A percentile compares a stretch with the other conserved stretches of the same genome.
Conservation (phyloP, 2,113 vertebrate genomes). For the Syngnathus scovelli region DNA sequence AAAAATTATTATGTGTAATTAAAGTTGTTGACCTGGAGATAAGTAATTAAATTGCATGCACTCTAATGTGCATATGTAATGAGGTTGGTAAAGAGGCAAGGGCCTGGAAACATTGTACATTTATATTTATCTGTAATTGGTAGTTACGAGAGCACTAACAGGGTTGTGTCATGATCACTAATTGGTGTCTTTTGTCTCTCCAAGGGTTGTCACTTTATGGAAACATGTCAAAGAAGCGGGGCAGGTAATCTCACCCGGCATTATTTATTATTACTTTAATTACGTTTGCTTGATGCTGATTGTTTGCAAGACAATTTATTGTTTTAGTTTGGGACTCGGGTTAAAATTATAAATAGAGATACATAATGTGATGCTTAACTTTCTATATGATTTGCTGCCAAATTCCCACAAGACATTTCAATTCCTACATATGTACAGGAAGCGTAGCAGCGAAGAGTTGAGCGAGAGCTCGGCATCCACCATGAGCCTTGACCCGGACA, state of each 20-base stretch:
- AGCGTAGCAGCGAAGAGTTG: slow-evolving; percentile 77
- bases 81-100: background rate
- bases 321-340: no score
- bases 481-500: slow-evolving; percentile 69
- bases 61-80: background rate
- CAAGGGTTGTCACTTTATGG: slow-evolving; percentile 70
- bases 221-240: slow-evolving; percentile 81
- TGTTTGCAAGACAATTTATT: background rate
- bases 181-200: slow-evolving; percentile 43
- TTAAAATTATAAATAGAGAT: no score
- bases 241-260: slow-evolving; percentile 64
- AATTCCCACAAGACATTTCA: no score
- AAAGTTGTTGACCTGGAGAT: background rate
- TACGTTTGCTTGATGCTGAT: background rate
- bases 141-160: background rate
- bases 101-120: background rate
- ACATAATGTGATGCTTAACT: no score
- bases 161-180: slow-evolving; percentile 9
- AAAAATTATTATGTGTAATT: background rate
- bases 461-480: slow-evolving; percentile 62
- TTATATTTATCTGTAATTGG: background rate
- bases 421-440: slow-evolving; percentile 47
- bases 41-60: background rate
- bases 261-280: background rate
- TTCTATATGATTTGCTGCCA: no score